Evolutionary conservation across 2,797 vertebrate species (phyloP).

Genomic region (Babyrousa celebensis): DNA sequence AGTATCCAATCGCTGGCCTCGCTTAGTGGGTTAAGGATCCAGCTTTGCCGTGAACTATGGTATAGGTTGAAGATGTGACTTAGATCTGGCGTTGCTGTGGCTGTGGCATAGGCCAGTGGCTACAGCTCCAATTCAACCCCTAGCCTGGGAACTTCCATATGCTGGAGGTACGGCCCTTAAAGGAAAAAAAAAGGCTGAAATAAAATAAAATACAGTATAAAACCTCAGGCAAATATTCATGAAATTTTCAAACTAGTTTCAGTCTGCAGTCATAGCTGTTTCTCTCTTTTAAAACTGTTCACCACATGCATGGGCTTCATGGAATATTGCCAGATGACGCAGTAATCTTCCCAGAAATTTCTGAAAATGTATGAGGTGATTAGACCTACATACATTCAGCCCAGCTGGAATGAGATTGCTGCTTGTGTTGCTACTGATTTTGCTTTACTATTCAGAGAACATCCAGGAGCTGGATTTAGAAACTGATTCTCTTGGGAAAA

Average conservation of each 20-base stretch:
- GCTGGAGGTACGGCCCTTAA: no score
- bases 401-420: background rate
- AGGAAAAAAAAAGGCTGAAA: no score
- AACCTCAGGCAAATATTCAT: background rate
- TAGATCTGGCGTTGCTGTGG: no score
- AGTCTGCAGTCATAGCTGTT: background rate
- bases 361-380: conserved; percentile 25
- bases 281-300: conserved; percentile 46
- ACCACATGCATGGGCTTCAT: background rate
- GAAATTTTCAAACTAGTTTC: conserved; percentile 51
- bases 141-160: no score
- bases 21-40: no score
- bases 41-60: no score
- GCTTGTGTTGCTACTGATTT: background rate
- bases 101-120: no score
- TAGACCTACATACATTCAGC: background rate
- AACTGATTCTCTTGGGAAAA: background rate
- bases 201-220: background rate
- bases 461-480: background rate
- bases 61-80: no score
- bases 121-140: no score
- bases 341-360: conserved; percentile 11
- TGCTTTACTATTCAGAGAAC: background rate
- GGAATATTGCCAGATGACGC: background rate
- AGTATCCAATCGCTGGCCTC: no score